Conservation (phyloP, 2,113 vertebrate species). For the Rattus norvegicus region DNA sequence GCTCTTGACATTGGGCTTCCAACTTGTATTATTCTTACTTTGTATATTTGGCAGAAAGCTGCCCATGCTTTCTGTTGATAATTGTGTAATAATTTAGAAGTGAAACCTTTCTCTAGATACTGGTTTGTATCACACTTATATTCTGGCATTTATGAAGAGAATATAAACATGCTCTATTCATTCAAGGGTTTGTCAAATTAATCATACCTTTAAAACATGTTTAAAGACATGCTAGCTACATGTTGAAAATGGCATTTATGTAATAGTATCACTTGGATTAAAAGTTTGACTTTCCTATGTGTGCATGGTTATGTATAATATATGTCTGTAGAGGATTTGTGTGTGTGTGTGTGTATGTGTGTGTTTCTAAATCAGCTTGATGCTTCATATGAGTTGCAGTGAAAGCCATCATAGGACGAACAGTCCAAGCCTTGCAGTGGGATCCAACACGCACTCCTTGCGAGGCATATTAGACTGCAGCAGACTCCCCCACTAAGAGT, state of each 20-base stretch:
- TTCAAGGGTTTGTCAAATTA: not conserved
- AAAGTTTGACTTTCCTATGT: not conserved
- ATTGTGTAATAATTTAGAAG: not conserved
- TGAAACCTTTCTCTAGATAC: not conserved
- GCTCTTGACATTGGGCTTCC: not conserved
- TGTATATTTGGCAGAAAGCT: slow-evolving; percentile 4
- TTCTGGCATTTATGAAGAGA: not conserved
- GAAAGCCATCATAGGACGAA: slow-evolving; percentile 19
- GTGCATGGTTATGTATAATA: not conserved
- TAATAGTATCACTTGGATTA: slow-evolving; percentile 15
- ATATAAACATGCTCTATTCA: slow-evolving; percentile 1
- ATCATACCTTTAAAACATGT: slow-evolving; percentile 13
- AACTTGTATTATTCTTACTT: slow-evolving; percentile 21
- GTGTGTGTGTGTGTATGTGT: too few relatives aligned
- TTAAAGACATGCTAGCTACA: not conserved
- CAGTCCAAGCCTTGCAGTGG: not conserved
- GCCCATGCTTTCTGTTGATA: not conserved
- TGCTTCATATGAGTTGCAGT: not conserved
- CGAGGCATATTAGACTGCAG: not conserved
- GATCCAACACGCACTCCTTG: not conserved
- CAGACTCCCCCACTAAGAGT: not conserved
- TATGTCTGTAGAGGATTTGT: not conserved
- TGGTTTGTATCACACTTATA: not conserved
- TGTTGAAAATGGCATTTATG: slow-evolving; percentile 39
- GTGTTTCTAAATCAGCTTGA: not conserved